Evolutionary conservation across 2,113 vertebrate species (phyloP), one percentile per base, ranked within the genome.

Genomic region (Galeopterus variegatus): DNA sequence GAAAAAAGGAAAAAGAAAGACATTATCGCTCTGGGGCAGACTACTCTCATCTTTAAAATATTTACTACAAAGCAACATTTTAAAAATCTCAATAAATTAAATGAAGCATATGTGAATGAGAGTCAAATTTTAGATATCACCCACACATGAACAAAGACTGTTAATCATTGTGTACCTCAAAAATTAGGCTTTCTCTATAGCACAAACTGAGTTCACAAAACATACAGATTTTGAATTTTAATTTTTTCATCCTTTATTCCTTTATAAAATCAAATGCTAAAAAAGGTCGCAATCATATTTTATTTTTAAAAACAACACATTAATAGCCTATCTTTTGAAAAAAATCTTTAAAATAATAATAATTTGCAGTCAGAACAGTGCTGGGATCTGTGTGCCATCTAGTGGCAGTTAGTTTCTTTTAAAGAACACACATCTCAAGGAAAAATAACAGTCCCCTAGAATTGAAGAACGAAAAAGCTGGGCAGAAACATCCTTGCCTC

Each of bases 341-440:
- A 81, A 21, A 94, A 70, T 82, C 48, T 89, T 89, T 54, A 54
- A 36, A 56, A 73, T 48, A 62, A 80, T 52, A 90, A 58, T 48
- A 64, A 24, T 11, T 1, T n/a, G 58, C 18, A 62, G 31, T 52
- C 4, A 60, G 15, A 79, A 65, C 4, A 95, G 14, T 8, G 21
- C 48, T 23, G 36, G 52, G n/a, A 19, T 54, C 73, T 62, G 52
- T 83, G 76, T 73, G 92, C 98, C 97, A 95, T 69, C 97, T 97
- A 97, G 96, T 97, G 97, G 97, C 50, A 33, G 67, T 33, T 60
- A 48, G 48, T 72, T 84, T 93, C 73, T 60, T 80, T 86, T 58
- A 92, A 94, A 87, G 31, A 73, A 93, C 76, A 72, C 6, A 72
- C 0, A 79, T 17, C 26, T 75, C 11, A 62, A 69, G 56, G 50